These are phyloP conservation scores for Magallana ariakensis DNA, from an alignment of 1,140 invertebrate genomes.

Conservation along the genomic window DNA sequence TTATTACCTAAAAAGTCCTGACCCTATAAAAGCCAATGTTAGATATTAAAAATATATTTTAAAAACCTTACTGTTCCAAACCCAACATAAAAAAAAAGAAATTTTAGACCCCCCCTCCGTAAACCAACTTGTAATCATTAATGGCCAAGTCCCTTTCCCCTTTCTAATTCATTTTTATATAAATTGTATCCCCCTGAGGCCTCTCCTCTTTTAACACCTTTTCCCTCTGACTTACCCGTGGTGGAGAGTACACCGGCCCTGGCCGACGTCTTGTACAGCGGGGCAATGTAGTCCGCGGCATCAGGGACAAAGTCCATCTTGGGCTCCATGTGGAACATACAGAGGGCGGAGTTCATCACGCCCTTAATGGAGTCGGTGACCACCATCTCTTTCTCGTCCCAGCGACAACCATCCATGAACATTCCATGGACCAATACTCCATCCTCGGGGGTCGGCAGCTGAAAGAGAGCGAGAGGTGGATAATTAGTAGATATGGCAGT, in stretches of 20 bases:
- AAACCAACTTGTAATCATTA: no score
- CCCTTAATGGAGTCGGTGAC: slow-evolving; percentile 88
- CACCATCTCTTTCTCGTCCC: slow-evolving; percentile 85
- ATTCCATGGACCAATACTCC: slow-evolving; percentile 91
- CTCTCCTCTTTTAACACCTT: no score
- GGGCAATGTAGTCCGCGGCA: slow-evolving; percentile 86
- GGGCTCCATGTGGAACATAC: slow-evolving; percentile 88
- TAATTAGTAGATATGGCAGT: neutral
- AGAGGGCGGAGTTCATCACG: slow-evolving; percentile 88
- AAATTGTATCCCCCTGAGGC: no score
- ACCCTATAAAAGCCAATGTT: no score
- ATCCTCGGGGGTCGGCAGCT: slow-evolving; percentile 85
- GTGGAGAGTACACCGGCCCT: slow-evolving; percentile 91
- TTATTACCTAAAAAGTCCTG: no score
- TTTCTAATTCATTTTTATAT: no score
- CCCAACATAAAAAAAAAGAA: no score
- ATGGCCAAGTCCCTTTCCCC: no score
- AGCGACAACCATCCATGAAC: slow-evolving; percentile 91
- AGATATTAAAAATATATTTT: no score
- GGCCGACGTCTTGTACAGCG: slow-evolving; percentile 92
- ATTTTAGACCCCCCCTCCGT: no score
- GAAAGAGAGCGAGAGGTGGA: slow-evolving; percentile 61
- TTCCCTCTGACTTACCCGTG: slow-evolving; percentile 81
- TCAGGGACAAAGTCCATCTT: slow-evolving; percentile 83
- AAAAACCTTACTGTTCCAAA: no score